Evolutionary conservation across 2,797 vertebrate genomes (phyloP).

Genomic region (Acipenser oxyrinchus): DNA sequence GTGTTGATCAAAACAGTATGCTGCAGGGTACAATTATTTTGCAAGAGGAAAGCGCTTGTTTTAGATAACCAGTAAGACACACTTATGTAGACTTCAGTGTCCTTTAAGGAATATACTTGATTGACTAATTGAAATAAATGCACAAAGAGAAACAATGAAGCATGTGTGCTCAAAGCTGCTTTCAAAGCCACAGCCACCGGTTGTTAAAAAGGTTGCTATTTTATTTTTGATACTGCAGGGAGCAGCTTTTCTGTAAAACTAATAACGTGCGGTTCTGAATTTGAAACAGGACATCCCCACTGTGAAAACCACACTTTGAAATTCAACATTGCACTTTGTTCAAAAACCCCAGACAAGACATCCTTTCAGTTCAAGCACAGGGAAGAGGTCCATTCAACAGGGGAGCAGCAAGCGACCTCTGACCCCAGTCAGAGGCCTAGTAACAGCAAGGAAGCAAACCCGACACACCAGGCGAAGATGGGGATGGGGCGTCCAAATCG

Average conservation of each 20-base stretch:
- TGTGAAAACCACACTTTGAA: neutral
- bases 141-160: neutral
- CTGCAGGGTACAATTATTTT: too few species aligned
- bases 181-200: constrained; percentile 6
- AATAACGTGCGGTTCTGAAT: neutral
- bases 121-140: neutral
- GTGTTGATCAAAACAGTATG: too few species aligned
- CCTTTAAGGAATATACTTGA: too few species aligned
- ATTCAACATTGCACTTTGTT: neutral
- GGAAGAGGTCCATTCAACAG: neutral
- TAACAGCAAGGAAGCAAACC: too few species aligned
- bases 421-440: neutral
- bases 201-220: neutral
- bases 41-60: too few species aligned
- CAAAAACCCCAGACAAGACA: neutral
- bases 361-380: neutral
- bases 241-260: constrained; percentile 1
- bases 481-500: too few species aligned
- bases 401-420: neutral
- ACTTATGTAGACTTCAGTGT: too few species aligned
- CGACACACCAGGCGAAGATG: too few species aligned
- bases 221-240: constrained; percentile 1
- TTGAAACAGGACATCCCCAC: neutral
- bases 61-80: too few species aligned
- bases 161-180: neutral